A percentile compares a stretch with the other conserved stretches of the same genome.
Evolutionary conservation across 2,888 invertebrate species (phyloP).

Genomic region (Horisme vitalbata): DNA sequence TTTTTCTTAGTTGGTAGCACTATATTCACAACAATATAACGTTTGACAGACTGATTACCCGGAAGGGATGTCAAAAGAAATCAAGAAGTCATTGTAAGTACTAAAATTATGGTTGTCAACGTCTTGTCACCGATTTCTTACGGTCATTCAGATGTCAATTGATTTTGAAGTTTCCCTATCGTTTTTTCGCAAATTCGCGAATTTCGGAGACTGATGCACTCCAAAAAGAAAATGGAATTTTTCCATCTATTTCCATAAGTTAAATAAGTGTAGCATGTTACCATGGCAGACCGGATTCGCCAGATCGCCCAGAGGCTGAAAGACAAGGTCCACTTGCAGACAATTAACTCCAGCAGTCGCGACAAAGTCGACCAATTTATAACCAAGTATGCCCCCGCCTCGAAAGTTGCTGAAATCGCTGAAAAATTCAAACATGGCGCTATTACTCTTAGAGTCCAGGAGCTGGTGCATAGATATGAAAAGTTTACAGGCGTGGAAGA

Average conservation of each 20-base stretch:
- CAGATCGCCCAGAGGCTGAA: conserved; percentile 64
- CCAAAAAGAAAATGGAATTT: conserved; percentile 46
- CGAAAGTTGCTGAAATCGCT: conserved; percentile 62
- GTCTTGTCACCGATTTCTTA: too few species aligned
- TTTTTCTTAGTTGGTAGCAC: too few species aligned
- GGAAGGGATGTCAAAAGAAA: too few species aligned
- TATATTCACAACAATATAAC: too few species aligned
- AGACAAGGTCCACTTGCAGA: conserved; percentile 60
- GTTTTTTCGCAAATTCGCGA: too few species aligned
- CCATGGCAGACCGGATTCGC: conserved; percentile 71
- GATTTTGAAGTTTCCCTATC: too few species aligned
- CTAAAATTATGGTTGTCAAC: too few species aligned
- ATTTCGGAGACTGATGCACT: too few species aligned
- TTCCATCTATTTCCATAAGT: conserved; percentile 32
- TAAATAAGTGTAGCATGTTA: conserved; percentile 58
- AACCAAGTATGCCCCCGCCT: conserved; percentile 62
- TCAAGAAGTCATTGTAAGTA: too few species aligned
- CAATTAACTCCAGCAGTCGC: conserved; percentile 48
- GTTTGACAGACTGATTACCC: too few species aligned
- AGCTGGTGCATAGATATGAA: conserved; percentile 85
- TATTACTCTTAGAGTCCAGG: conserved; percentile 61
- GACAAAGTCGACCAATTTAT: conserved; percentile 69
- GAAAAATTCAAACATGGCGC: conserved; percentile 65
- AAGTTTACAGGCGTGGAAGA: conserved; percentile 90
- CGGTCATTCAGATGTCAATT: too few species aligned